phyloP scores from a whole-genome alignment of 2,888 invertebrate genomes.

The Sussaba pulchella region DNA sequence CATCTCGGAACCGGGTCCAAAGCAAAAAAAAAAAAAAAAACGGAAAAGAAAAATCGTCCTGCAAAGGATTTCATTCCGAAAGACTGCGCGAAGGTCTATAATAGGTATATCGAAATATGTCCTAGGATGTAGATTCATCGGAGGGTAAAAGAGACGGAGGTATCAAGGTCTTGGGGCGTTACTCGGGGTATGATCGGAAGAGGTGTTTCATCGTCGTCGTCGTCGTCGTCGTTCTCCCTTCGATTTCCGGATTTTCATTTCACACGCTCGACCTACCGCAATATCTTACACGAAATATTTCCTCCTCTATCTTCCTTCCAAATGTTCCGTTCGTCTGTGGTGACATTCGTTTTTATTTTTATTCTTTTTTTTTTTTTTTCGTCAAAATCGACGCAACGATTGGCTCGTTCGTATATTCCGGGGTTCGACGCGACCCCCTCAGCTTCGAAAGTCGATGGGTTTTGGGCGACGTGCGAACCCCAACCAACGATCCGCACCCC shows the following conservation, averaged over 20 bases:
- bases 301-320: background rate
- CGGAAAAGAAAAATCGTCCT: background rate
- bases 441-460: constrained; percentile 16
- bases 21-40: background rate
- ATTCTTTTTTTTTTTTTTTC: constrained; percentile 38
- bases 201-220: constrained; percentile 50
- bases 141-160: background rate
- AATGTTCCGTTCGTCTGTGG: constrained; percentile 2
- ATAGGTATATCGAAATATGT: constrained; percentile 27
- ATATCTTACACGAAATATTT: constrained; percentile 37
- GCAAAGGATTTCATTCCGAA: no score
- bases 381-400: constrained; percentile 31
- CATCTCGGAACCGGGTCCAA: constrained; percentile 11
- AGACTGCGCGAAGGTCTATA: no score
- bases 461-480: constrained; percentile 1
- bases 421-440: constrained; percentile 35
- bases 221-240: no score
- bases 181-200: constrained; percentile 51
- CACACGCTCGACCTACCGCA: constrained; percentile 67
- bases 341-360: no score
- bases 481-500: constrained; percentile 48
- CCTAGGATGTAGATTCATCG: background rate
- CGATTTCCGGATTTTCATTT: constrained; percentile 61
- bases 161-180: constrained; percentile 24
- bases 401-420: constrained; percentile 14